Evolutionary conservation across 2,888 invertebrate genomes (phyloP), one percentile per base, ranked within the genome.

Genomic region (Brachynemurus nebulosus): DNA sequence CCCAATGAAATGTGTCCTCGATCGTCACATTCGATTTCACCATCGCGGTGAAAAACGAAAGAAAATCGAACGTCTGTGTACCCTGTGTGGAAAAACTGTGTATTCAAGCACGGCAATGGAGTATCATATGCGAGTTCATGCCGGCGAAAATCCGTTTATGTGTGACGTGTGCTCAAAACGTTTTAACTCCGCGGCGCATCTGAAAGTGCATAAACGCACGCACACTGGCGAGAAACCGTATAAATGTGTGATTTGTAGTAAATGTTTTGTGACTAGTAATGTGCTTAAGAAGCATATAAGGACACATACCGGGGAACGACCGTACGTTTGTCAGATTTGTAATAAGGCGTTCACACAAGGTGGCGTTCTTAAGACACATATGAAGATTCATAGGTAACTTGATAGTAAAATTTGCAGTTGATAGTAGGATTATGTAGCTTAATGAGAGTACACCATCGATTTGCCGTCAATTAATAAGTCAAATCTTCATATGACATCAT

Each of bases 111-210:
- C 30, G 14, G 30, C 30, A 4, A 6, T 30, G n/a, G 30, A 12
- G n/a, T 30, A 30, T 30, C 30, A 30, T n/a, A 30, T 30, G 30
- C 30, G 30, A 3, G 30, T 30, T n/a, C 30, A 30, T 30, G 30
- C 30, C n/a, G 30, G 30, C 7, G 30, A 30, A 11, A n/a, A 30
- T 30, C 30, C 30, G 14, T 30, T 11, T 11, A 30, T 30, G 30
- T 30, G 30, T 30, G 30, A 30, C 5, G 14, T 30, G 4, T 30
- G 30, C 6, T 30, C 30, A 11, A 30, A 30, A 30, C 30, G 30
- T 30, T 30, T 30, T n/a, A 30, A 30, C 14, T 30, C 30, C 4
- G 30, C 30, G 30, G 30, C n/a, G 14, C 30, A 30, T 30, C 14
- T 30, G 14, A 30, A 30, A 30, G 30, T 30, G n/a, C 30, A 30